Base-by-base conservation (phyloP, 37 sponge, comb jelly and placozoan genomes). In the Eunapius fragilis region DNA sequence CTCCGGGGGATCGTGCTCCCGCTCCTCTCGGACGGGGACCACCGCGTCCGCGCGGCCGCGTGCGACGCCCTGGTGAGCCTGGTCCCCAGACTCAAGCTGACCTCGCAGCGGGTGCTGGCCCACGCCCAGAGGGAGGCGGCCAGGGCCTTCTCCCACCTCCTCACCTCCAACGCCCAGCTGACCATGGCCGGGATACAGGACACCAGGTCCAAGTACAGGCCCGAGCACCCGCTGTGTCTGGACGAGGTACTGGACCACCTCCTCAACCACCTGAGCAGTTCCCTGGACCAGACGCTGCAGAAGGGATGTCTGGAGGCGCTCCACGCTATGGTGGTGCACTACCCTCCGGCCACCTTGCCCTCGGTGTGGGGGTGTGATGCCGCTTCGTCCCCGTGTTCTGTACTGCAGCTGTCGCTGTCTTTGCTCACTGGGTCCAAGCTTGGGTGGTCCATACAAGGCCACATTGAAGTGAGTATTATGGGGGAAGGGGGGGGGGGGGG, bases 261-360 rank as follows among this genome's bases (percentile, higher is more conserved):
- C 25, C 22, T 88, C 30, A 14, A 34, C 37, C 14, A 37, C 3
- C 74, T 72, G 31, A 84, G 89, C 47, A 71, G 84, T 24, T 84
- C 89, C 22, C 50, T 31, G 28, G 85, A 85, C 37, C 77, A 19
- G 13, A 17, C 11, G 25, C 50, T 85, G 3, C 91, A 93, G 77
- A 74, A 71, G 14, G 93, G 93, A 1, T 89, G 87, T 72, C 81
- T 93, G 2, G 87, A 86, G 38, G 90, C 87, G 36, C 84, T 93
- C 37, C 78, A 86, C 33, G 6, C 14, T 13, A 81, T 93, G 19
- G 85, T 84, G 33, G 31, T 41, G 9, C 26, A 47, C 22, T 93
- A 78, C 72, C 93, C 93, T 83, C 93, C 93, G 27, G 70, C 86
- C 45, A 71, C 77, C 31, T 24, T 89, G 24, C 81, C 87, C 2